Evolutionary conservation across 2,888 invertebrate species (phyloP).

Genomic region (Stratiomys singularior): DNA sequence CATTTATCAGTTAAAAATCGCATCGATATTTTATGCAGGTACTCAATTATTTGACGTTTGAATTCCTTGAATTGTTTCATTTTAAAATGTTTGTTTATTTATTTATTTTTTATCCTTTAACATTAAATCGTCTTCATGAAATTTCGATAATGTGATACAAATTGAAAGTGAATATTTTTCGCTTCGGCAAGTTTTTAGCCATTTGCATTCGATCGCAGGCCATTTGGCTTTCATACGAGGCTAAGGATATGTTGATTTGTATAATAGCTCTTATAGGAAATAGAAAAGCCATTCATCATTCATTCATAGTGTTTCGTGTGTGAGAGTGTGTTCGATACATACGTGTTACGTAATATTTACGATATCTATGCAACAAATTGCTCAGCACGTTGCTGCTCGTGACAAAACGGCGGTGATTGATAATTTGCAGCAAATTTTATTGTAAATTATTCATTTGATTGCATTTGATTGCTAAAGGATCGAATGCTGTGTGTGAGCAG

Average conservation of each 20-base stretch:
- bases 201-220: constrained; percentile 1
- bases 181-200: constrained; percentile 18
- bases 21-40: constrained; percentile 43
- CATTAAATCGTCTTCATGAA: constrained; percentile 42
- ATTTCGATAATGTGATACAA: constrained; percentile 40
- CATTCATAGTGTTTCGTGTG: background rate
- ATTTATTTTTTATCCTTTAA: background rate
- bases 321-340: background rate
- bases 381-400: background rate
- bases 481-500: constrained; percentile 17
- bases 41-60: background rate
- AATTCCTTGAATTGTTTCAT: background rate
- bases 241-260: background rate
- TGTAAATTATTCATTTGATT: background rate
- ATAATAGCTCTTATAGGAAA: background rate
- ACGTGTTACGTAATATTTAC: background rate
- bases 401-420: background rate
- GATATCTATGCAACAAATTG: background rate
- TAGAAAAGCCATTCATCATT: background rate
- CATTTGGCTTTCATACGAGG: background rate
- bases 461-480: background rate
- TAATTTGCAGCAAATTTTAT: constrained; percentile 2
- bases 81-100: constrained; percentile 2
- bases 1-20: constrained; percentile 8
- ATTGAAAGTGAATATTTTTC: constrained; percentile 3